Percentiles rank a stretch among this genome's conserved stretches.
phyloP scores from a whole-genome alignment of 1,140 invertebrate genomes.

The Spodoptera litura region DNA sequence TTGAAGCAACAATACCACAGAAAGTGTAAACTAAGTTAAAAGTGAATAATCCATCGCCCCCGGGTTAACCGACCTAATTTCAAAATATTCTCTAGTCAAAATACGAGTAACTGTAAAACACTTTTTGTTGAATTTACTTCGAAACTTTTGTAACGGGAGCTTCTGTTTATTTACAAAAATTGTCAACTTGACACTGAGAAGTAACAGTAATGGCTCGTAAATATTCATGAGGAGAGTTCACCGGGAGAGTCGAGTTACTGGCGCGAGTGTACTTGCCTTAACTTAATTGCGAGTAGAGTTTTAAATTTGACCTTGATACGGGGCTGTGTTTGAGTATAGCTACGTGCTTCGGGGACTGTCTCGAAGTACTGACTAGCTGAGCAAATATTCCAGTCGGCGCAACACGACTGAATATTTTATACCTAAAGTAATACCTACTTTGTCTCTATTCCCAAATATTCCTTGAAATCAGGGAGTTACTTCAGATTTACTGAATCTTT shows the following conservation, averaged over 20 bases:
- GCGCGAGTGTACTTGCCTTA: conserved; percentile 25
- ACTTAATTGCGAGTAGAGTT: conserved; percentile 23
- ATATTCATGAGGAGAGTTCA: conserved; percentile 44
- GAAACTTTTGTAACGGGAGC: conserved; percentile 22
- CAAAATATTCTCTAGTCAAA: conserved; percentile 7
- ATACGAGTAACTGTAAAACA: conserved; percentile 14
- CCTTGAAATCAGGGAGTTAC: too few relatives aligned
- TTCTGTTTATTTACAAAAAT: conserved; percentile 40
- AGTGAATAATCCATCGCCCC: conserved; percentile 30
- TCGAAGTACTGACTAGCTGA: background rate
- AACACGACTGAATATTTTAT: too few relatives aligned
- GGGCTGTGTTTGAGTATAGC: background rate
- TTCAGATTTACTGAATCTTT: too few relatives aligned
- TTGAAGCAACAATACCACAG: conserved; percentile 23
- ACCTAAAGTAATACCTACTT: too few relatives aligned
- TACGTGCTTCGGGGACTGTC: background rate
- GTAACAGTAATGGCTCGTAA: conserved; percentile 47
- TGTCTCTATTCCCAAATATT: too few relatives aligned
- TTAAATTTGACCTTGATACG: conserved; percentile 13
- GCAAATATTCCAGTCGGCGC: background rate
- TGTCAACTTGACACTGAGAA: conserved; percentile 22
- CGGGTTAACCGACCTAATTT: conserved; percentile 23
- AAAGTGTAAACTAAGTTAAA: conserved; percentile 28
- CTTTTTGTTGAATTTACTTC: conserved; percentile 28
- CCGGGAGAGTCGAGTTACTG: conserved; percentile 29